phyloP scores from a whole-genome alignment of 2,113 vertebrate species.

The Pluvianellus socialis region DNA sequence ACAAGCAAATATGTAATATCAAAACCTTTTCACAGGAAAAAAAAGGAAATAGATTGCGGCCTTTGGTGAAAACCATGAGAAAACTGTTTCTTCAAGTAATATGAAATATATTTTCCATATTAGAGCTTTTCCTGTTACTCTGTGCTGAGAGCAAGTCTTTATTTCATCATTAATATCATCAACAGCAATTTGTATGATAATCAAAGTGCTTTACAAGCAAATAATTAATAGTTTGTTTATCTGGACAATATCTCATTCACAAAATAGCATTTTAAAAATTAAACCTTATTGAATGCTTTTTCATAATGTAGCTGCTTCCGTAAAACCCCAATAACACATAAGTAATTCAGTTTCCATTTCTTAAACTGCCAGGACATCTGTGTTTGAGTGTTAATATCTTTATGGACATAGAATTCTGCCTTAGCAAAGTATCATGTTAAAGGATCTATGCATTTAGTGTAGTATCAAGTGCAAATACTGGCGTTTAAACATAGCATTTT shows the following conservation, averaged over 20 bases:
- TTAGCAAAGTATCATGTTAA: constrained; percentile 61
- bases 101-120: background rate
- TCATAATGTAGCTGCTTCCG: background rate
- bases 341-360: constrained; percentile 61
- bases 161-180: background rate
- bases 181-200: background rate
- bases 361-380: constrained; percentile 46
- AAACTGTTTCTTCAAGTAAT: background rate
- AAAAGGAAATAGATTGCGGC: background rate
- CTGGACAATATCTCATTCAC: background rate
- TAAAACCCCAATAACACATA: constrained; percentile 40
- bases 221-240: background rate
- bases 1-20: background rate
- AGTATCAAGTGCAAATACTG: constrained; percentile 47
- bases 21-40: background rate
- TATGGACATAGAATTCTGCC: constrained; percentile 59
- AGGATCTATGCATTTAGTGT: constrained; percentile 50
- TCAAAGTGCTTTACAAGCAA: background rate
- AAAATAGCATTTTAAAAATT: background rate
- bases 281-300: constrained; percentile 18
- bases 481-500: constrained; percentile 45
- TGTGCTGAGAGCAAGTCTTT: background rate
- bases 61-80: background rate
- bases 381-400: constrained; percentile 60
- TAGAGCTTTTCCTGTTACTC: background rate